Base-by-base conservation (phyloP, 2,113 vertebrate species). In the Sinocyclocheilus grahami region DNA sequence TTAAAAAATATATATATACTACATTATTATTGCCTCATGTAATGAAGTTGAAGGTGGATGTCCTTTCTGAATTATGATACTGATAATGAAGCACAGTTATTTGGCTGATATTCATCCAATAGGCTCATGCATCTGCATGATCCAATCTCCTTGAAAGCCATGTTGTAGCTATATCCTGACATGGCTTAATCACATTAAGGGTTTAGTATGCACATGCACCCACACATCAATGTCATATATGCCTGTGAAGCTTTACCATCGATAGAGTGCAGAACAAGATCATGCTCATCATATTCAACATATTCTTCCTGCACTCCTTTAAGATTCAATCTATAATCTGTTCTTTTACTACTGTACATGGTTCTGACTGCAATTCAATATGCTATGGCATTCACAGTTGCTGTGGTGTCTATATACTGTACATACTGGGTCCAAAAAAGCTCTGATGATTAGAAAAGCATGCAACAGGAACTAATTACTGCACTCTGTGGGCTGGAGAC, bases 131-230 rank as follows among this genome's bases (percentile, higher is more conserved):
- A 62, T 78, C 39, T 65, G 20, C 46, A 22, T 22, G 24, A 83
- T 87, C 27, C 51, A 88, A 86, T 89, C 51, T 76, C 37, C 82
- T 79, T 90, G 80, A 88, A 83, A 90, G 89, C 83, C 33, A 55
- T 78, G 76, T 74, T 75, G 20, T 75, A 84, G 62, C 76, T 71
- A 75, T 48, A 75, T 62, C 22, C 62, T 42, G 22, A 33, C 42
- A 82, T 62, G n/a, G 39, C 33, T 82, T 86, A 85, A 88, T 88
- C 85, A 79, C 83, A 85, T 83, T 85, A 85, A 51, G 51, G 55
- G 58, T 65, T 79, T 37, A 42, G 58, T 60, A 37, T 46, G 22
- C 46, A 74, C 77, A 76, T n/a, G 71, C 67, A 63, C 72, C 33
- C 16, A 82, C 42, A n/a, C 82, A 80, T 78, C 55, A 85, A 30